phyloP scores from a whole-genome alignment of 2,113 vertebrate species.

The Elgaria multicarinata region DNA sequence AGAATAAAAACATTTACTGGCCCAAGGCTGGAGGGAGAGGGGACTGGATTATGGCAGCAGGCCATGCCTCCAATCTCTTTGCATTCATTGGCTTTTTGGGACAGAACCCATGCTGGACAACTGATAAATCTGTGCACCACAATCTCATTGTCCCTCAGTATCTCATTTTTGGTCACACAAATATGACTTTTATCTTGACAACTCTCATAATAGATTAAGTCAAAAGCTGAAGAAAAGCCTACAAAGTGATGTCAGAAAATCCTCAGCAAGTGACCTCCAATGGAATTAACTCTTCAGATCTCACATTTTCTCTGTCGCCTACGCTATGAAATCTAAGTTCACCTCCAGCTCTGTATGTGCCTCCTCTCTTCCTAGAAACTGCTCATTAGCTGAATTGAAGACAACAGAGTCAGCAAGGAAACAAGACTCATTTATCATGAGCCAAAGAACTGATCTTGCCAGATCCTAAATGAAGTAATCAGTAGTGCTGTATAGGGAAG shows the following conservation, averaged over 20 bases:
- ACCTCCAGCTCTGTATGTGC: not conserved
- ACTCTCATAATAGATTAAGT: not conserved
- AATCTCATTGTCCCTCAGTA: not conserved
- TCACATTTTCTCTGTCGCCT: not conserved
- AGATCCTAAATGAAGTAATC: slow-evolving; percentile 35
- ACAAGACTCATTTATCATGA: slow-evolving; percentile 4
- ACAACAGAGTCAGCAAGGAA: not conserved
- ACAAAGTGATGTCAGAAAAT: not conserved
- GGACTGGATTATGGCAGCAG: not conserved
- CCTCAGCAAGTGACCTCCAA: not conserved
- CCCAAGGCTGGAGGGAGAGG: not conserved
- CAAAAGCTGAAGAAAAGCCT: not conserved
- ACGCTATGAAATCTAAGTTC: not conserved
- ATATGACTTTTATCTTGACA: not conserved
- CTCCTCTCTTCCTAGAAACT: slow-evolving; percentile 16
- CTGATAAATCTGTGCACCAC: no score
- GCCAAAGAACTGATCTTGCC: slow-evolving; percentile 5
- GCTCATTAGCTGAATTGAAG: not conserved
- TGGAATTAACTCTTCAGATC: not conserved
- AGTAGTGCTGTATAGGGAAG: not conserved
- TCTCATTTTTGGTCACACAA: not conserved
- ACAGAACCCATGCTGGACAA: not conserved
- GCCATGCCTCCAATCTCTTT: not conserved
- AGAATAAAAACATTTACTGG: not conserved
- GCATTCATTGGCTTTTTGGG: not conserved